Conservation (phyloP, 1,140 invertebrate species). For the Ylistrum balloti region DNA sequence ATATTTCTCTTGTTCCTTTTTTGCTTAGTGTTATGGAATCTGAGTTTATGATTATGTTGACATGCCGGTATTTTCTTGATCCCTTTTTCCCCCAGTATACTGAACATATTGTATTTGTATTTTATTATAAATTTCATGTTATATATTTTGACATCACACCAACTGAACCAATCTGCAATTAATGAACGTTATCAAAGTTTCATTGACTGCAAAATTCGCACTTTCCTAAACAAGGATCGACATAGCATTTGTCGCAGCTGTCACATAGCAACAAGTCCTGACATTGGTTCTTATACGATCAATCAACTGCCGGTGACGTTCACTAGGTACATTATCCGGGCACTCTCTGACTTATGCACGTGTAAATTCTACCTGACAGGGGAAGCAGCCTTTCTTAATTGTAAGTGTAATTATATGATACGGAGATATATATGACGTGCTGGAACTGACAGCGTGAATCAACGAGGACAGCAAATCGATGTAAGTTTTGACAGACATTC, state of each 20-base stretch:
- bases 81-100: too few relatives aligned
- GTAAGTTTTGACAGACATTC: not conserved
- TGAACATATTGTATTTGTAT: too few relatives aligned
- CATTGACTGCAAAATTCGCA: not conserved
- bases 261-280: not conserved
- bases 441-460: not conserved
- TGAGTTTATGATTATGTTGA: too few relatives aligned
- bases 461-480: not conserved
- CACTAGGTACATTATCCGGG: not conserved
- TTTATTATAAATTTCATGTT: too few relatives aligned
- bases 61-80: too few relatives aligned
- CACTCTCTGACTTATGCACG: not conserved
- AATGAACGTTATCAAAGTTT: not conserved
- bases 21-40: too few relatives aligned
- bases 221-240: not conserved
- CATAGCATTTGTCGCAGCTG: not conserved
- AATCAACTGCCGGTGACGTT: not conserved
- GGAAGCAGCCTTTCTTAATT: not conserved
- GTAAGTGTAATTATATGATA: conserved; percentile 9
- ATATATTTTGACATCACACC: too few relatives aligned
- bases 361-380: not conserved
- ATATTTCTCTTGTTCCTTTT: too few relatives aligned
- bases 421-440: not conserved
- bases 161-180: conserved; percentile 18
- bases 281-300: not conserved